Evolutionary conservation across 1,140 invertebrate genomes (phyloP).

Genomic region (Chlorops oryzae): DNA sequence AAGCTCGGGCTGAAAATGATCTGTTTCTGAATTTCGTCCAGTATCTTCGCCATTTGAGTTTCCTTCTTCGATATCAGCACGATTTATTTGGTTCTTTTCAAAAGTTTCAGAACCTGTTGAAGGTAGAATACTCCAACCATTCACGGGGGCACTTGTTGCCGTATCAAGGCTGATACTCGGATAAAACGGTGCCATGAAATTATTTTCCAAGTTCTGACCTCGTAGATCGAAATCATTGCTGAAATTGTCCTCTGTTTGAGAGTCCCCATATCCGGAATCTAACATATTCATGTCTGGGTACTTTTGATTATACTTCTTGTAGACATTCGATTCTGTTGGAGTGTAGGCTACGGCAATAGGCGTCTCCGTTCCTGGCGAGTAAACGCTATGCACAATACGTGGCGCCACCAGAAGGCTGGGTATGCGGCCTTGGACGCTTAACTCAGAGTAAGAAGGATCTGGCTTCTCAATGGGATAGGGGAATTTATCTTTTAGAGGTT

Average conservation of each 20-base stretch:
- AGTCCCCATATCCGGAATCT: too few relatives aligned
- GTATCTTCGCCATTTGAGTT: too few relatives aligned
- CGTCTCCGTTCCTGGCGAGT: constrained; percentile 45
- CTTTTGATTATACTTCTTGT: background rate
- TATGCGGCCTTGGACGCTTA: constrained; percentile 20
- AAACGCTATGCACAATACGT: constrained; percentile 33
- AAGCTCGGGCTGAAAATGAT: constrained; percentile 63
- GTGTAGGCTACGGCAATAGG: constrained; percentile 53
- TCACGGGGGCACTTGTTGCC: constrained; percentile 41
- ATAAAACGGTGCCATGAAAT: constrained; percentile 65
- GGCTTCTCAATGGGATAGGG: constrained; percentile 58
- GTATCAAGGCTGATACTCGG: constrained; percentile 56
- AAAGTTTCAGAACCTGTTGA: constrained; percentile 26
- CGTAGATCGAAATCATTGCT: constrained; percentile 38
- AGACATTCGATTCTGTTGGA: constrained; percentile 46
- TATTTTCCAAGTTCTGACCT: constrained; percentile 48
- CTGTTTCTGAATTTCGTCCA: too few relatives aligned
- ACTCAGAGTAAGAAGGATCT: constrained; percentile 31
- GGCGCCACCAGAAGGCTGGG: constrained; percentile 30
- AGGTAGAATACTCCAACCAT: constrained; percentile 61
- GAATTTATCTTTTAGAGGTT: constrained; percentile 52
- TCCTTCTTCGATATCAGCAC: constrained; percentile 31
- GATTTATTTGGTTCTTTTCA: constrained; percentile 41
- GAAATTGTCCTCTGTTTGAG: constrained; percentile 28
- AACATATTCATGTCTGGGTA: too few relatives aligned